Evolutionary conservation across 2,888 invertebrate genomes (phyloP).

Genomic region (Amiota communis): DNA sequence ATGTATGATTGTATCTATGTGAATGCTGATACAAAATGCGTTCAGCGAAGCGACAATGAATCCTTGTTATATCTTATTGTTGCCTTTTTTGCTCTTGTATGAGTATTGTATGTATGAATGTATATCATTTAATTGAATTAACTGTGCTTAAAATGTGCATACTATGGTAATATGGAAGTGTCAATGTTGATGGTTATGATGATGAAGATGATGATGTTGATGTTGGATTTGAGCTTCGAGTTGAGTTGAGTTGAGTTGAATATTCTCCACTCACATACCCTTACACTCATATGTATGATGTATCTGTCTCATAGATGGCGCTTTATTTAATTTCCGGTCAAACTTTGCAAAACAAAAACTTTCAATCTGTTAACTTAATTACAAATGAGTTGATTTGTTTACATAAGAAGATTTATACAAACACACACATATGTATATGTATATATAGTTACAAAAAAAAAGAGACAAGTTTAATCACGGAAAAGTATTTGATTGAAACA

Average conservation of each 20-base stretch:
- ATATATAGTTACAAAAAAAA: neutral
- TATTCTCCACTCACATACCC: neutral
- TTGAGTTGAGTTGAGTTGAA: slow-evolving; percentile 4
- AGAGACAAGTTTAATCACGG: neutral
- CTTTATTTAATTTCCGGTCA: slow-evolving; percentile 32
- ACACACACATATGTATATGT: neutral
- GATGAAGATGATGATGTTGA: no score
- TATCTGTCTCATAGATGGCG: neutral
- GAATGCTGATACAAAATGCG: no score
- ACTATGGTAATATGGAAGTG: neutral
- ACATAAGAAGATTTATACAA: neutral
- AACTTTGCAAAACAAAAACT: slow-evolving; percentile 18
- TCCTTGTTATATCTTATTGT: no score
- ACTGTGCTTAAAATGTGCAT: slow-evolving; percentile 30
- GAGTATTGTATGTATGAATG: no score
- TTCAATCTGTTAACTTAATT: slow-evolving; percentile 4
- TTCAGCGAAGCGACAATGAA: no score
- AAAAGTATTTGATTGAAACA: neutral
- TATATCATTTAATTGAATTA: slow-evolving; percentile 27
- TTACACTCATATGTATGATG: neutral
- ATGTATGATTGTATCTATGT: no score
- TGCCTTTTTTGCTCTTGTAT: no score
- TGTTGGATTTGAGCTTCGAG: no score
- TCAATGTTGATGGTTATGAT: neutral
- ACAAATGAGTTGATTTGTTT: neutral